phyloP scores from a whole-genome alignment of 2,888 invertebrate species.

The Ophion obscuratus region DNA sequence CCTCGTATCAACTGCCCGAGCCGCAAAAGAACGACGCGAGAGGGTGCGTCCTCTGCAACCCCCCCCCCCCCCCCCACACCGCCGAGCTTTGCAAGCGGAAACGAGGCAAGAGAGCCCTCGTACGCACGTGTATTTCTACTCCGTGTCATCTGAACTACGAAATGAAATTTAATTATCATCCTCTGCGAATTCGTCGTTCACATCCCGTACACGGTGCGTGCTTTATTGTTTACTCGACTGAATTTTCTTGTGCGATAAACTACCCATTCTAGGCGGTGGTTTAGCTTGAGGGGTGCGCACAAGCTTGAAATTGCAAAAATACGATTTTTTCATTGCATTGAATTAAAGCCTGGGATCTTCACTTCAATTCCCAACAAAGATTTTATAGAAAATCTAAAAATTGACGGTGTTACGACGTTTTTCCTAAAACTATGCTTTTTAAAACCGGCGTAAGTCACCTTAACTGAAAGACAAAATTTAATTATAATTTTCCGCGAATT shows the following conservation, averaged over 20 bases:
- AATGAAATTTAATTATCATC: constrained; percentile 81
- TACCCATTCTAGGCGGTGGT: background rate
- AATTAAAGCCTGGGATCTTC: no score
- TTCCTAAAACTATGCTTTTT: no score
- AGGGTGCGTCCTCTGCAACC: background rate
- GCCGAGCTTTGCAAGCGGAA: background rate
- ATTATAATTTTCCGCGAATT: constrained; percentile 77
- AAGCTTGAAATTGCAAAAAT: background rate
- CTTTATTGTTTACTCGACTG: constrained; percentile 61
- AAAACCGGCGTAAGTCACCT: no score
- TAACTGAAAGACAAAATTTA: no score
- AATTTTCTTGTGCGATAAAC: constrained; percentile 73
- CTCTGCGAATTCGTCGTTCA: constrained; percentile 76
- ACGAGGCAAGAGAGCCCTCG: background rate
- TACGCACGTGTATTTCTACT: constrained; percentile 74
- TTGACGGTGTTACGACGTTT: no score
- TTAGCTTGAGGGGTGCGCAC: background rate
- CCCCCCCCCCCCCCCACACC: no score
- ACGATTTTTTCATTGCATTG: no score
- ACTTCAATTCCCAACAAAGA: no score
- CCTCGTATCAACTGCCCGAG: background rate
- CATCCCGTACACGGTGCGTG: constrained; percentile 62
- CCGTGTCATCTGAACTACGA: constrained; percentile 74
- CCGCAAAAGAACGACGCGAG: constrained; percentile 17
- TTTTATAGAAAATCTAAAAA: no score